These are phyloP conservation scores for Melanotaenia nigrans DNA, from an alignment of 2,797 vertebrate species.

Conservation along the genomic window DNA sequence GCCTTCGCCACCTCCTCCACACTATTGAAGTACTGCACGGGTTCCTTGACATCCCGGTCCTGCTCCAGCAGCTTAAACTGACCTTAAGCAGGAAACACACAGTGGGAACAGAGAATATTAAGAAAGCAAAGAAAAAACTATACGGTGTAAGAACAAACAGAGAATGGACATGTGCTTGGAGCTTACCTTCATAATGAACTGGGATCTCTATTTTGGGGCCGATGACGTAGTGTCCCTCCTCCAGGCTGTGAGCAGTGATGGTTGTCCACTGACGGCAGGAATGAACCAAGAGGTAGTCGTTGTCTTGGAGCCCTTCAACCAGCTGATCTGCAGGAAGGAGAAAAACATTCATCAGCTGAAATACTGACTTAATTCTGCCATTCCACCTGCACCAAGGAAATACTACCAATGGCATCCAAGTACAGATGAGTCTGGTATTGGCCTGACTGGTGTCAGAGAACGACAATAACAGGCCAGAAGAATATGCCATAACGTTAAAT, in stretches of 20 bases:
- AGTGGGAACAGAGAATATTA: neutral
- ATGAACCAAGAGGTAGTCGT: conserved; percentile 97
- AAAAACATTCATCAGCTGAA: neutral
- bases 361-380: too few relatives aligned
- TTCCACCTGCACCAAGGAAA: too few relatives aligned
- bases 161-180: too few relatives aligned
- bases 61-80: conserved; percentile 99
- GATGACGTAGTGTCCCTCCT: conserved; percentile 99
- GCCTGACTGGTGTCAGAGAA: too few relatives aligned
- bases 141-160: too few relatives aligned
- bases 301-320: conserved; percentile 94
- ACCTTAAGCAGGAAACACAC: conserved; percentile 79
- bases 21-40: conserved; percentile 97
- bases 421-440: too few relatives aligned
- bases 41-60: conserved; percentile 98
- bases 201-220: conserved; percentile 99
- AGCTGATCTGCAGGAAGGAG: conserved; percentile 85
- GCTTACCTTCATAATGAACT: conserved; percentile 97
- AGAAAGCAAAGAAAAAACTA: too few relatives aligned
- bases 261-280: conserved; percentile 99
- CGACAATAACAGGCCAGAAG: too few relatives aligned
- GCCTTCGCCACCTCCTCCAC: conserved; percentile 99
- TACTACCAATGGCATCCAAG: too few relatives aligned
- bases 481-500: too few relatives aligned
- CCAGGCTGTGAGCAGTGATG: conserved; percentile 97